Evolutionary conservation across 2,113 vertebrate species (phyloP), one percentile per base, ranked within the genome.

Genomic region (Rhea pennata): DNA sequence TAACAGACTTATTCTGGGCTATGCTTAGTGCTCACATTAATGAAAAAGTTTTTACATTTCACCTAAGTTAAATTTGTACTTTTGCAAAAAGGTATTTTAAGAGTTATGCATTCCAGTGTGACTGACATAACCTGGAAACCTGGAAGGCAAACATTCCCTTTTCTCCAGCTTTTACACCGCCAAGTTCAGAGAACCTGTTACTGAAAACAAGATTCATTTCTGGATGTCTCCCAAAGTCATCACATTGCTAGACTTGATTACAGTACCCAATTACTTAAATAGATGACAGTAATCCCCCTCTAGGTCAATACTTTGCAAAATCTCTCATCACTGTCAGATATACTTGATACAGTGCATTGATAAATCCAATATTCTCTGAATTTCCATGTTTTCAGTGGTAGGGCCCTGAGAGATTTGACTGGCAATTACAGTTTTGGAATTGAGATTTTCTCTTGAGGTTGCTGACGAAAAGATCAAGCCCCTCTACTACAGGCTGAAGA

Each of bases 51-150:
- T 62, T 33, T 1, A 19, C 59, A 72, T 90, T 79, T 54, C 29
- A 54, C n/a, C 40, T 50, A 59, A 78, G n/a, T 19, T 46, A 73
- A 50, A 51, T 53, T 44, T 61, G 10, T 44, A 31, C 69, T 84
- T 94, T 62, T 86, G 7, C 21, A 94, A 65, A 16, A 59, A 76
- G 5, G 10, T 1, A 0, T 77, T 88, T 59, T 36, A 64, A 84
- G n/a, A 74, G 31, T 48, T 94, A 74, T 53, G 95, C 54, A 73
- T 95, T 87, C 58, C 87, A 88, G 6, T 44, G 82, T 95, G 64
- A 91, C 82, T 95, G 89, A 90, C 42, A 56, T 56, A 96, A 95
- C 59, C 64, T 93, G 92, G 95, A 95, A 96, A 92, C 23, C 84
- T 96, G 87, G 91, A 93, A 92, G 36, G 26, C 27, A 27, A 87